Evolutionary conservation across 1,140 invertebrate species (phyloP).

Genomic region (Stegodyphus dumicola): DNA sequence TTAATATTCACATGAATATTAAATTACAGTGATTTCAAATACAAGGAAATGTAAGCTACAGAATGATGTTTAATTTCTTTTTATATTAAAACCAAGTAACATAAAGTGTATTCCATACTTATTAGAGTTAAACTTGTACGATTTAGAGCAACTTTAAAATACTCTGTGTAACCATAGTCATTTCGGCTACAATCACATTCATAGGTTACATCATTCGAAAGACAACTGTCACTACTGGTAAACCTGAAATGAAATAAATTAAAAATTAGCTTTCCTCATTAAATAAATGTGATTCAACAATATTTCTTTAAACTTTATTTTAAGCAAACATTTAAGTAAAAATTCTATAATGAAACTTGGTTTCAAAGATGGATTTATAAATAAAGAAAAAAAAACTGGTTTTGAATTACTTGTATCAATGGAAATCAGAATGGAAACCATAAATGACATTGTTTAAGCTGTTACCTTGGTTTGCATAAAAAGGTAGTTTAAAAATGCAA

Average conservation of each 20-base stretch:
- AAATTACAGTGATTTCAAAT: too few species aligned
- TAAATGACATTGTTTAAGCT: too few species aligned
- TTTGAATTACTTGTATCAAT: background rate
- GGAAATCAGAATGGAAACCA: too few species aligned
- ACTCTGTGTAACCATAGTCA: constrained; percentile 37
- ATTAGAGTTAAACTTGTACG: constrained; percentile 26
- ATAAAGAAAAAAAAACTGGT: background rate
- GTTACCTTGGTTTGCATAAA: background rate
- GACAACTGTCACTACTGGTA: constrained; percentile 22
- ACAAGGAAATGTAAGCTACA: background rate
- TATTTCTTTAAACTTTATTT: too few species aligned
- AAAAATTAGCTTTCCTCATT: too few species aligned
- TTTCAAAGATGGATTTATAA: too few species aligned
- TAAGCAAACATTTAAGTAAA: too few species aligned
- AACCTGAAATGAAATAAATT: constrained; percentile 20
- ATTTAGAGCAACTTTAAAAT: constrained; percentile 48
- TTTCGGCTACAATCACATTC: constrained; percentile 31
- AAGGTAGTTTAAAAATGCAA: background rate
- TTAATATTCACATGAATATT: background rate
- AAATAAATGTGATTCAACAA: too few species aligned
- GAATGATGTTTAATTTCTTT: background rate
- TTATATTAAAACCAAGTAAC: background rate
- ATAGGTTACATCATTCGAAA: background rate
- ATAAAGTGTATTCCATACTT: constrained; percentile 7
- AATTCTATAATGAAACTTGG: background rate